Base-by-base conservation (phyloP, 1,140 invertebrate species). In the Hyles vespertilio region DNA sequence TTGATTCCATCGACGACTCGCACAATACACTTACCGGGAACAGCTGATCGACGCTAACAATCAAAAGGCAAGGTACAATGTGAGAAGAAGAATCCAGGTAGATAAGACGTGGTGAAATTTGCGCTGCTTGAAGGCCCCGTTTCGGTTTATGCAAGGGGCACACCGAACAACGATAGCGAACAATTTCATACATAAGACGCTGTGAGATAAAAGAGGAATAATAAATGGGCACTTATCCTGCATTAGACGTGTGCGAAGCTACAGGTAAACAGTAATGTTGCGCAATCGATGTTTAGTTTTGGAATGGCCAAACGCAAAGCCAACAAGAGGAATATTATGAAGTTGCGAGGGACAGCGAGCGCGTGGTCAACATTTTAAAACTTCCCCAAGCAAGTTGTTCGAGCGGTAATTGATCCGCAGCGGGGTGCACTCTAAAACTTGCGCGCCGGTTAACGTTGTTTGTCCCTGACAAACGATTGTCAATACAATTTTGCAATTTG, bases 331-430 rank as follows among this genome's bases (percentile, higher is more conserved):
- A 5, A 22, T 5, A 48, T 48, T 48, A 22, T 22, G 6, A 48
- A 56, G 50, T 61, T 46, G 47, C 50, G 56, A 53, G 11, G 43
- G 32, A 46, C 47, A 50, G 40, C 34, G 40, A 58, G 36, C 50
- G 52, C 59, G 56, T 56, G 54, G 47, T 51, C 55, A 57, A 70
- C 67, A 60, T 76, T 77, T 75, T 74, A 81, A 74, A 82, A 79
- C 72, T 81, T 79, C 53, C 32, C 36, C 53, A 58, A 49, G 48
- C 40, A 61, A 59, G 61, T 67, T 62, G 40, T 53, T 32, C 61
- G 57, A 51, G 58, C 34, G 34, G 67, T 72, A 69, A 74, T 68
- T 70, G 69, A 74, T 70, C 63, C 52, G 56, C 43, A n/a, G 44
- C 40, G n/a, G 52, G 58, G 46, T 72, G 59, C 69, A 64, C 62